Percentiles rank a stretch among this genome's conserved stretches.
These are phyloP conservation scores for Cynopterus brachyotis DNA, from an alignment of 2,113 vertebrate genomes.

Conservation along the genomic window DNA sequence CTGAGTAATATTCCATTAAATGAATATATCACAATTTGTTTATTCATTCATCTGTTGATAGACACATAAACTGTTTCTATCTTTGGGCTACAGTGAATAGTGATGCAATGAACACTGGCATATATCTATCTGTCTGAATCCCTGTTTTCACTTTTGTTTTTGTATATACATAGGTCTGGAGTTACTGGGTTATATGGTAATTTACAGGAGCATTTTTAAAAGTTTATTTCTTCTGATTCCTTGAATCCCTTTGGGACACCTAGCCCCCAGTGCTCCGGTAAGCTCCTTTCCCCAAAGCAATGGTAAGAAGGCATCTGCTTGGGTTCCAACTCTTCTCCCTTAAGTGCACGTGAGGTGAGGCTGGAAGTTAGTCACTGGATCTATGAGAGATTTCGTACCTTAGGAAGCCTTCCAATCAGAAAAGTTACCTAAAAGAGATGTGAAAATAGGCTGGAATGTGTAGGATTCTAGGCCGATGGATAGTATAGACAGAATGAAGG, in stretches of 20 bases:
- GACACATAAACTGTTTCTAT: neutral
- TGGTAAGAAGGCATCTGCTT: neutral
- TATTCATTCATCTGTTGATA: neutral
- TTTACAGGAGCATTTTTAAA: neutral
- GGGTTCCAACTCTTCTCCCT: neutral
- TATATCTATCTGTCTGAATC: neutral
- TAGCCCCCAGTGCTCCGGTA: neutral
- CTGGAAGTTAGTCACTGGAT: neutral
- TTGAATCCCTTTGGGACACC: neutral
- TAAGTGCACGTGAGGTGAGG: neutral
- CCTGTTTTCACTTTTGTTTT: neutral
- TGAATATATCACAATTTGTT: neutral
- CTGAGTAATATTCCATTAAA: neutral
- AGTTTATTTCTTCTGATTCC: slow-evolving; percentile 33
- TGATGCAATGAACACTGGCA: neutral
- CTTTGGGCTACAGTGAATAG: neutral
- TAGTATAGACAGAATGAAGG: neutral
- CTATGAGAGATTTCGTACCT: neutral
- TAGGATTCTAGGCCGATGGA: neutral
- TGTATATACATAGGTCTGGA: neutral
- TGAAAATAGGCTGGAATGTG: neutral
- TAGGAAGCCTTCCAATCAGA: neutral
- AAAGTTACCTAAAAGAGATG: neutral
- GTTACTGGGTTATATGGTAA: neutral
- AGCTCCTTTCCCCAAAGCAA: neutral